These are phyloP conservation scores for Molossus alvarezi DNA, from an alignment of 2,797 vertebrate species.

Conservation along the genomic window DNA sequence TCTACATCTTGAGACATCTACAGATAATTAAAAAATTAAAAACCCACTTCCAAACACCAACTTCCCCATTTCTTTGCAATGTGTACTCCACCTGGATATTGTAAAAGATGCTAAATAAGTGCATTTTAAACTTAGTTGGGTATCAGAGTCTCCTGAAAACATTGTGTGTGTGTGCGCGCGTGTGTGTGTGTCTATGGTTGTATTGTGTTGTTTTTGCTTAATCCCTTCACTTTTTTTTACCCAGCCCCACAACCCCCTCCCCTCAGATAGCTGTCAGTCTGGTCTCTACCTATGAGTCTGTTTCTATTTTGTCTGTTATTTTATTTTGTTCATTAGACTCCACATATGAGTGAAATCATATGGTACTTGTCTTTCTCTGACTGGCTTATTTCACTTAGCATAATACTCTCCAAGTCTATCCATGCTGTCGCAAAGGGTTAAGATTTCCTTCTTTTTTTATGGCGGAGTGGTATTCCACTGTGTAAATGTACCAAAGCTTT, in stretches of 20 bases:
- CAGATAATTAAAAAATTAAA: slow-evolving; percentile 56
- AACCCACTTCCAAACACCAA: slow-evolving; percentile 37
- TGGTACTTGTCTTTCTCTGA: background rate
- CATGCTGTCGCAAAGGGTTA: background rate
- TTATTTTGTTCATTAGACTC: background rate
- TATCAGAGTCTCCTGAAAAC: slow-evolving; percentile 40
- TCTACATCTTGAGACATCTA: background rate
- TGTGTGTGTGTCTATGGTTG: background rate
- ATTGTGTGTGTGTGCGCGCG: background rate
- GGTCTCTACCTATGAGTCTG: background rate
- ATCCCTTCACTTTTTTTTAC: background rate
- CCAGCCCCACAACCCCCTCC: background rate
- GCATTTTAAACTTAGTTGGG: background rate
- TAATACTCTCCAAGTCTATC: background rate
- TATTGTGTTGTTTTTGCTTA: background rate
- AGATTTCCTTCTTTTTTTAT: background rate
- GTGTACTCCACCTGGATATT: background rate
- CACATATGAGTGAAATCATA: background rate
- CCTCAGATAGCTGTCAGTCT: background rate
- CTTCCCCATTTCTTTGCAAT: background rate
- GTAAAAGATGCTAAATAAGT: slow-evolving; percentile 3
- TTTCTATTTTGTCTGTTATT: background rate
- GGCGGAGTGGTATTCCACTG: background rate
- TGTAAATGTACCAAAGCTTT: background rate
- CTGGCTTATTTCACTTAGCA: background rate